A percentile compares a stretch with the other conserved stretches of the same genome.
Evolutionary conservation across 23 tunicate genomes (phyloP).

Genomic region (Aplidium turbinatum): DNA sequence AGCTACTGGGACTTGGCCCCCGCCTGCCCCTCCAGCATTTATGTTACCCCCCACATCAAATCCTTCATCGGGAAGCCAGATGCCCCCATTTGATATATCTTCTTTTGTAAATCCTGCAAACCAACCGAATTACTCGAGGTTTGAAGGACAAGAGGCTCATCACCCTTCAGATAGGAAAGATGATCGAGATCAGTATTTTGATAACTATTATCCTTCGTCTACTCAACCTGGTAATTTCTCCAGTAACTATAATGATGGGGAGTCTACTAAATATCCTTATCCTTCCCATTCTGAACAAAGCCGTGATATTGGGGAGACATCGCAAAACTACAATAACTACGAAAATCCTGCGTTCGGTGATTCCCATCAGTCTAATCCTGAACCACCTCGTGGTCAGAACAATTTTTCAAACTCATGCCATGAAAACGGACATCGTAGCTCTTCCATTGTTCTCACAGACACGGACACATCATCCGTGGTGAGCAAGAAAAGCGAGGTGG

Average conservation of each 20-base stretch:
- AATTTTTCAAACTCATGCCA: background rate
- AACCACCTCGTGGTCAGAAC: too few species aligned
- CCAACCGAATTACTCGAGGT: background rate
- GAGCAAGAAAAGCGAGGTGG: slow-evolving; percentile 45
- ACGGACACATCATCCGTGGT: slow-evolving; percentile 57
- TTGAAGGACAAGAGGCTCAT: background rate
- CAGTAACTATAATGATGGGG: too few species aligned
- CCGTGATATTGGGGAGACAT: background rate
- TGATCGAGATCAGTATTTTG: background rate
- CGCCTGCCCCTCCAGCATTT: slow-evolving; percentile 82
- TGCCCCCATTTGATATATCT: slow-evolving; percentile 38
- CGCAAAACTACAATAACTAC: too few species aligned
- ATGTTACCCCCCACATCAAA: slow-evolving; percentile 38
- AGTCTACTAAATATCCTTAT: too few species aligned
- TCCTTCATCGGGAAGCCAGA: slow-evolving; percentile 15
- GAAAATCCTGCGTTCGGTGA: too few species aligned
- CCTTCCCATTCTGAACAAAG: too few species aligned
- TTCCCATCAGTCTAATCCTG: too few species aligned
- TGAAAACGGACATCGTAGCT: slow-evolving; percentile 29
- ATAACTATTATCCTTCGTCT: too few species aligned
- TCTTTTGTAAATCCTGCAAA: too few species aligned
- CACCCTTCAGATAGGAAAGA: background rate
- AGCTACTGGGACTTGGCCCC: slow-evolving; percentile 83
- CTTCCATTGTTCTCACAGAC: slow-evolving; percentile 43
- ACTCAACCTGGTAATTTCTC: background rate